phyloP scores from a whole-genome alignment of 2,797 vertebrate genomes.

The Hypotaenidia okinawae region DNA sequence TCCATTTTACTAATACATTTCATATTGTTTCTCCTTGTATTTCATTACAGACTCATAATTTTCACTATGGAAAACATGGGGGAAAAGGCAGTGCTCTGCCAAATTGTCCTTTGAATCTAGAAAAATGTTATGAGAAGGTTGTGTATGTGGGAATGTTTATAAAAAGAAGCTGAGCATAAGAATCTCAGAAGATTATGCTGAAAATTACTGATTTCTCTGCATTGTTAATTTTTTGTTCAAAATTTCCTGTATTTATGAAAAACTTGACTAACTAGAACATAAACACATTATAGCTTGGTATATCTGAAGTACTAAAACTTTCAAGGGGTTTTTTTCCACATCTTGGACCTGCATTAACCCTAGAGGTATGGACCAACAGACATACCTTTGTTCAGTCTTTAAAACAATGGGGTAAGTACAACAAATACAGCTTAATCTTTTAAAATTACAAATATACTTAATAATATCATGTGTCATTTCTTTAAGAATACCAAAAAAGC shows the following conservation, averaged over 20 bases:
- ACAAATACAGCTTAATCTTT: not conserved
- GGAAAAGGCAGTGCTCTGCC: not conserved
- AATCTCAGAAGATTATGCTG: not conserved
- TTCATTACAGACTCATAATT: not conserved
- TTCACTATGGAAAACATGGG: not conserved
- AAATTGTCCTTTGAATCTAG: not conserved
- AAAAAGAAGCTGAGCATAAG: too few relatives aligned
- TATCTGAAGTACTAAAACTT: not conserved
- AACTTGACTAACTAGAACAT: not conserved
- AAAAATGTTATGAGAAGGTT: not conserved
- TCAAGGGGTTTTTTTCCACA: not conserved
- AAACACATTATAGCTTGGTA: not conserved
- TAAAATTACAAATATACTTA: not conserved
- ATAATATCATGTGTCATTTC: not conserved
- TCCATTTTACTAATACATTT: not conserved
- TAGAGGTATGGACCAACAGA: not conserved
- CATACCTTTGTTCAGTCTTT: not conserved
- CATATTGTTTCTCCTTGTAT: not conserved
- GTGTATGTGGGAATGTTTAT: not conserved
- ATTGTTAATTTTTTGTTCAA: not conserved
- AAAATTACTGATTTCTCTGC: not conserved
- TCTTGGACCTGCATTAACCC: not conserved
- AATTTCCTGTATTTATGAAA: not conserved
- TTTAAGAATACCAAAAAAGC: not conserved
- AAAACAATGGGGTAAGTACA: not conserved